These are phyloP conservation scores for Loris lydekkerianus DNA, from an alignment of 2,797 vertebrate genomes.

Conservation along the genomic window DNA sequence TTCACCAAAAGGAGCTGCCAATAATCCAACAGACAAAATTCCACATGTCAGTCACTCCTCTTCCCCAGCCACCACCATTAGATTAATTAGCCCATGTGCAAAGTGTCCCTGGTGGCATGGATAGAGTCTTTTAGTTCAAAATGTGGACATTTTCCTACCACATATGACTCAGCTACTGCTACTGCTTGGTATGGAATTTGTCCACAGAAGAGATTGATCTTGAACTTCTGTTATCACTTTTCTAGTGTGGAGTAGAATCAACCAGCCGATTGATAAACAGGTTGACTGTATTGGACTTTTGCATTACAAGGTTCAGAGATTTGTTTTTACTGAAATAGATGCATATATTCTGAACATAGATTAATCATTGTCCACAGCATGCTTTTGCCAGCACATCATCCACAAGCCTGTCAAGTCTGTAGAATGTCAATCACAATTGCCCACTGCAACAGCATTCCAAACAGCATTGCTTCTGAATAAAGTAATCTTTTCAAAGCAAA, in stretches of 20 bases:
- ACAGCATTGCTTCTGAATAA: neutral
- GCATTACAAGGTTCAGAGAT: neutral
- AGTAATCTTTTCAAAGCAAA: conserved; percentile 18
- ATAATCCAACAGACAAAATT: neutral
- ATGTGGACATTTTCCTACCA: neutral
- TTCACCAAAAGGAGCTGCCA: neutral
- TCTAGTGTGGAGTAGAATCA: neutral
- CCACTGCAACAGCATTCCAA: neutral
- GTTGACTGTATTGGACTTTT: neutral
- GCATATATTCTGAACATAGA: neutral
- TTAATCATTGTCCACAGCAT: neutral
- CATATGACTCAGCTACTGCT: neutral
- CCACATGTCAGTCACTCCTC: neutral
- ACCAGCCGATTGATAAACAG: neutral
- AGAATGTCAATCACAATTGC: neutral
- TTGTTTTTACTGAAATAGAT: neutral
- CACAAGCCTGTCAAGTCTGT: neutral
- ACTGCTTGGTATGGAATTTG: neutral
- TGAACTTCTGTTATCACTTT: neutral
- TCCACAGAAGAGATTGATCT: neutral
- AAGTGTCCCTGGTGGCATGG: neutral
- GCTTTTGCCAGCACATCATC: neutral
- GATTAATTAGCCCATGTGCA: neutral
- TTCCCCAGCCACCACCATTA: neutral
- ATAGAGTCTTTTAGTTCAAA: neutral